Evolutionary conservation across 35 echinoderm and acorn worm species (phyloP).

Genomic region (Apostichopus californicus): DNA sequence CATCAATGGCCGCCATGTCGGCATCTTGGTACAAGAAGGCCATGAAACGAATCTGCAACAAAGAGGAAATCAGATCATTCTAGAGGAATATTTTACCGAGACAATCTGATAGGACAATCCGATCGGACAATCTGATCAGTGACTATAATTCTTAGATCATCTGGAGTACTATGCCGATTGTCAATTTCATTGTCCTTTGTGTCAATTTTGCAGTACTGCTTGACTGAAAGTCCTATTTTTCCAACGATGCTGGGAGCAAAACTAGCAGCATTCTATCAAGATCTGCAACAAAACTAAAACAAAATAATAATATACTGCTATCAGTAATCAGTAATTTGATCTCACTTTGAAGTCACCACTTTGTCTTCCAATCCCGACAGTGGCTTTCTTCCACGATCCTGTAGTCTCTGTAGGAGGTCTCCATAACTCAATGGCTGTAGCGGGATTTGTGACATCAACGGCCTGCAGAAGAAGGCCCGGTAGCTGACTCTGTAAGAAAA

Average conservation of each 20-base stretch:
- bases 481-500: neutral
- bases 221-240: too few species aligned
- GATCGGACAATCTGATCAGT: neutral
- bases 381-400: conserved; percentile 17
- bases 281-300: too few species aligned
- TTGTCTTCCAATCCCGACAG: conserved; percentile 39
- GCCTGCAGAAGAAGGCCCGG: neutral
- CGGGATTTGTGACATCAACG: conserved; percentile 1
- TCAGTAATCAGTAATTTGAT: too few species aligned
- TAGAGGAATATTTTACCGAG: neutral
- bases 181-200: neutral
- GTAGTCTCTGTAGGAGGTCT: neutral
- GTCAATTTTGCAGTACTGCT: too few species aligned
- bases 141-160: neutral
- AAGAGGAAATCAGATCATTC: neutral
- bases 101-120: neutral
- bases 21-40: conserved; percentile 37
- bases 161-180: neutral
- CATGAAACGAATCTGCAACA: conserved; percentile 49
- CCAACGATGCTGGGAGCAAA: too few species aligned
- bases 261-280: too few species aligned
- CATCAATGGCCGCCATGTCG: conserved; percentile 76
- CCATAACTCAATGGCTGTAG: conserved; percentile 5
- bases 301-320: too few species aligned
- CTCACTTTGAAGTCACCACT: conserved; percentile 43